Evolutionary conservation across 1,140 invertebrate genomes (phyloP), one percentile per base, ranked within the genome.

Genomic region (Eupeodes corollae): DNA sequence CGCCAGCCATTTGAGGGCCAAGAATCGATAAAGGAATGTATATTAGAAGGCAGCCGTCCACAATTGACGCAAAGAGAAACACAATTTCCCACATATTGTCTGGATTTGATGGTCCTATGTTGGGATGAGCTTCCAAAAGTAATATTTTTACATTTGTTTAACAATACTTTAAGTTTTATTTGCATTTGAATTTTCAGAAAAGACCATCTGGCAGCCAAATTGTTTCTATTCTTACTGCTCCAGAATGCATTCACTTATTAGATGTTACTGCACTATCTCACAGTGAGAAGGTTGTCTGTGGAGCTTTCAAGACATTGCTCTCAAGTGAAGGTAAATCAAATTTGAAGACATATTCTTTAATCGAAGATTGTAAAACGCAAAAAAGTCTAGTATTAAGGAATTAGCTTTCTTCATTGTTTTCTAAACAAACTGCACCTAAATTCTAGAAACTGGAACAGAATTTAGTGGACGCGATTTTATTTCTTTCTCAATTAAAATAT

Each of bases 51-150:
- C 37, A 89, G 86, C 26, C 72, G 94, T 46, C 95, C 95, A 0
- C 79, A 86, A 0, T 67, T 98, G 1, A 84, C 91, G 1, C 83
- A 84, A 32, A 76, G 88, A 71, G 84, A 88, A 59, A 81, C 83
- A 1, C 71, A 84, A 47, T 91, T 91, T 73, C 93, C 94, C 0
- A 85, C 84, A 52, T 89, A 91, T 62, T 82, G 94, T 54, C 71
- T 98, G 45, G 94, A 98, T 71, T 72, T 95, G 13, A 98, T 98
- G 92, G 88, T 91, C 0, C 75, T 91, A 2, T 97, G 92, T 61
- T 99, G 95, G 95, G 79, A 85, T 5, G 88, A 93, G 52, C 80
- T 86, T 57, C 87, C 92, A 0, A 80, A 81, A 26, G 21, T 26
- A 26, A 8, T 3, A 5, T 26, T 26, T 26, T 26, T 26, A 8